phyloP scores from a whole-genome alignment of 2,113 vertebrate genomes.

The Quiscalus mexicanus region DNA sequence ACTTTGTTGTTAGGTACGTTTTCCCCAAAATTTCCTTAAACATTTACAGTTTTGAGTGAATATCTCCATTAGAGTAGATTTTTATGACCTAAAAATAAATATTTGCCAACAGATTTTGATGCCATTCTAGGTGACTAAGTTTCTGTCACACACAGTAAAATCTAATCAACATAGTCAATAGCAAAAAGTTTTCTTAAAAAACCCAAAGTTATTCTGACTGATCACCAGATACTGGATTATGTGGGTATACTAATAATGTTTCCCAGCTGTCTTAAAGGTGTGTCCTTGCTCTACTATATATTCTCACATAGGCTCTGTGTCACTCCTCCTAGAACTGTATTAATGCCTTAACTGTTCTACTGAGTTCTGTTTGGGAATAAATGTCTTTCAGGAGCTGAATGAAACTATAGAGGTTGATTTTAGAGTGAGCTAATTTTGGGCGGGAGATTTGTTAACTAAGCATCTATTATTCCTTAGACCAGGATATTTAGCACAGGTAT shows the following conservation, averaged over 20 bases:
- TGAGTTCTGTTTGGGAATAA: not conserved
- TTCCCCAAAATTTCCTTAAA: not conserved
- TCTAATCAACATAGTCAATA: not conserved
- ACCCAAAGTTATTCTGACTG: not conserved
- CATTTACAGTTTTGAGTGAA: not conserved
- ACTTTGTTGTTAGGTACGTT: not conserved
- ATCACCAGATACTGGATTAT: not conserved
- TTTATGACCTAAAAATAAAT: not conserved
- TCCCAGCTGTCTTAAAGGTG: not conserved
- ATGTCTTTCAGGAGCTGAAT: not conserved
- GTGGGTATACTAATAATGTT: not conserved
- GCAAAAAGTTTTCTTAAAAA: not conserved
- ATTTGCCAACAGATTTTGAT: not conserved
- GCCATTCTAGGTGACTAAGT: not conserved
- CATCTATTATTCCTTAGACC: not conserved
- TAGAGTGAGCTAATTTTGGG: not conserved
- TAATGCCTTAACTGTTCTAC: not conserved
- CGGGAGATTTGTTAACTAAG: not conserved
- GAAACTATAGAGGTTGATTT: not conserved
- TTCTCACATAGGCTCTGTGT: not conserved
- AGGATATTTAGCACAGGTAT: not conserved
- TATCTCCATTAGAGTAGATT: not conserved
- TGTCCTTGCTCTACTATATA: not conserved
- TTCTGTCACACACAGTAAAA: not conserved
- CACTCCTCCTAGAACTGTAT: not conserved